Conservation (phyloP, 2,113 vertebrate species). For the Gavialis gangeticus region DNA sequence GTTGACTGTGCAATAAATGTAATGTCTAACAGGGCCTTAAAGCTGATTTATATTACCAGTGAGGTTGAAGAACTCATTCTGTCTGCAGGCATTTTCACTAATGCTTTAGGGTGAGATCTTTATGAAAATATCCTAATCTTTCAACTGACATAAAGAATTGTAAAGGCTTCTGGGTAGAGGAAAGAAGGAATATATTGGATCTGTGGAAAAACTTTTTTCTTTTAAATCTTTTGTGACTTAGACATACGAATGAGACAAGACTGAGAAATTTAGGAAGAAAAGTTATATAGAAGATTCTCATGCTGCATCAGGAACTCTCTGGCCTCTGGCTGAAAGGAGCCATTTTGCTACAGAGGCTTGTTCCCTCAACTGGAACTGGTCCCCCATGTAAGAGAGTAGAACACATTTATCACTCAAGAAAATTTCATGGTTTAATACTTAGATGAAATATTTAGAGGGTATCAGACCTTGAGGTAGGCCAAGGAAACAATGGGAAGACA, state of each 20-base stretch:
- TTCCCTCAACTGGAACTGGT: background rate
- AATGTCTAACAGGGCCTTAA: too few relatives aligned
- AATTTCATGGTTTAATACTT: background rate
- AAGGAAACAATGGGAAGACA: too few relatives aligned
- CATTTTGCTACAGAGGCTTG: background rate
- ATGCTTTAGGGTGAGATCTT: background rate
- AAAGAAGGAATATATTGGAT: background rate
- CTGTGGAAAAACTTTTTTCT: too few relatives aligned
- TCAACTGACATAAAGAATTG: rapidly evolving
- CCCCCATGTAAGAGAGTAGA: background rate
- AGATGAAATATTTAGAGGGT: background rate
- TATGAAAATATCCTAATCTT: background rate
- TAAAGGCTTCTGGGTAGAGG: background rate
- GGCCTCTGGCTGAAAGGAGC: background rate
- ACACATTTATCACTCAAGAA: background rate
- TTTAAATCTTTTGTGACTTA: too few relatives aligned
- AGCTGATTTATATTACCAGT: too few relatives aligned
- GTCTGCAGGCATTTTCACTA: too few relatives aligned
- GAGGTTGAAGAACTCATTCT: too few relatives aligned
- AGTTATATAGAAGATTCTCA: background rate
- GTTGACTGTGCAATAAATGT: too few relatives aligned
- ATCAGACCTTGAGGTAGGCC: too few relatives aligned
- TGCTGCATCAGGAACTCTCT: background rate
- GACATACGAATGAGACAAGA: background rate
- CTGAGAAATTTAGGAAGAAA: background rate